phyloP scores from a whole-genome alignment of 2,113 vertebrate species.

The Nycticorax nycticorax region DNA sequence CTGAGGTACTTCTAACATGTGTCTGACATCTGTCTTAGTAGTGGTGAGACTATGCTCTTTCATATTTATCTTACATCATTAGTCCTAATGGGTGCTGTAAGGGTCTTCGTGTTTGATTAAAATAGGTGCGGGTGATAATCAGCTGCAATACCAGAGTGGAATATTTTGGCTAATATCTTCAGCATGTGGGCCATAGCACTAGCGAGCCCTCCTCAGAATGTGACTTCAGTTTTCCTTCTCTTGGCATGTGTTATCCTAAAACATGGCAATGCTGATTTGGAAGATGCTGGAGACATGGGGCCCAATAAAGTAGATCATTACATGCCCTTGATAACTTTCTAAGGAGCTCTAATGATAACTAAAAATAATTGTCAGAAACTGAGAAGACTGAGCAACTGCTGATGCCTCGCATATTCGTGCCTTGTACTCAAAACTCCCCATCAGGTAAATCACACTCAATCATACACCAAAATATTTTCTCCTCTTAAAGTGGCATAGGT shows the following conservation, averaged over 20 bases:
- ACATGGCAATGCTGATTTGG: not conserved
- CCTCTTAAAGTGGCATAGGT: not conserved
- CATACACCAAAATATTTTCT: not conserved
- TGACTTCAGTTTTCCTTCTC: not conserved
- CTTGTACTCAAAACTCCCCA: not conserved
- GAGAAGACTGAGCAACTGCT: not conserved
- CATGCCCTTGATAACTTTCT: not conserved
- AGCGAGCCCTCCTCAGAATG: rapidly evolving
- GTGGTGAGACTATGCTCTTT: not conserved
- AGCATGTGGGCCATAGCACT: too few relatives aligned
- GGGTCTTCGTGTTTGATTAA: not conserved
- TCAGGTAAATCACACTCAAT: not conserved
- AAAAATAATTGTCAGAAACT: not conserved
- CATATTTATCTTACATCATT: not conserved
- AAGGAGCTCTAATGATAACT: not conserved
- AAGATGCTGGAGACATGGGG: not conserved
- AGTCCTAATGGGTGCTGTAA: not conserved
- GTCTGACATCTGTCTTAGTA: not conserved
- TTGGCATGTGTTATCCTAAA: not conserved
- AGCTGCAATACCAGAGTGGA: not conserved
- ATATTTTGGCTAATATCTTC: not conserved
- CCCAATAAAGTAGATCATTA: not conserved
- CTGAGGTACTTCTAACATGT: not conserved
- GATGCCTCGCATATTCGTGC: not conserved
- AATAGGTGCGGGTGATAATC: not conserved